phyloP scores from a whole-genome alignment of 2,888 invertebrate species.

The Meandrusa payeni region DNA sequence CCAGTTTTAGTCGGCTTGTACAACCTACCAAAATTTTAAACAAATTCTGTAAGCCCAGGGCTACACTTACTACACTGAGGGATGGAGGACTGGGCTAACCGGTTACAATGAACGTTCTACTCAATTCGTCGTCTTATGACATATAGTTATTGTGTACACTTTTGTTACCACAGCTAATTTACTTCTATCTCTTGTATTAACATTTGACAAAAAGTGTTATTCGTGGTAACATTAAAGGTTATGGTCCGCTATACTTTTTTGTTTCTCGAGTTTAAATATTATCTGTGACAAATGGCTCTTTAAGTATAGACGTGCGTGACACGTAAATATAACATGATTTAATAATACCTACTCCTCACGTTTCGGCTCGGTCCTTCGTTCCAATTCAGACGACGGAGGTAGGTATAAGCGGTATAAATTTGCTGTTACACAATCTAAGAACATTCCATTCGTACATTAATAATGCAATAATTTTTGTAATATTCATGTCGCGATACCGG shows the following conservation, averaged over 20 bases:
- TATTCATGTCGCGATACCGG: conserved; percentile 20
- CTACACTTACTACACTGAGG: too few species aligned
- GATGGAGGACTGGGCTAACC: too few species aligned
- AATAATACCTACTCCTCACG: conserved; percentile 37
- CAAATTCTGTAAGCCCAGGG: too few species aligned
- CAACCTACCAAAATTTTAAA: too few species aligned
- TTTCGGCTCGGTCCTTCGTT: conserved; percentile 31
- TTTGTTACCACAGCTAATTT: too few species aligned
- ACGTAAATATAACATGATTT: conserved; percentile 36
- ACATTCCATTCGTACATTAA: conserved; percentile 25
- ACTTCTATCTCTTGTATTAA: too few species aligned
- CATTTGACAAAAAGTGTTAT: too few species aligned
- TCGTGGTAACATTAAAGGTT: too few species aligned
- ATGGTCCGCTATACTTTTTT: conserved; percentile 2
- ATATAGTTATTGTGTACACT: too few species aligned
- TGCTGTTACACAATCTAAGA: conserved; percentile 19
- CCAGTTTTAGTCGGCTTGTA: too few species aligned
- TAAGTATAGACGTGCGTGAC: conserved; percentile 25
- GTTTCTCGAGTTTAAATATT: conserved; percentile 4
- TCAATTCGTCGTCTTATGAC: too few species aligned
- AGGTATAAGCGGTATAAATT: conserved; percentile 20
- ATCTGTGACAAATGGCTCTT: conserved; percentile 18
- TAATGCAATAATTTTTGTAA: conserved; percentile 23
- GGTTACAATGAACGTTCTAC: too few species aligned
- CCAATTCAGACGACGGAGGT: conserved; percentile 24